phyloP scores from a whole-genome alignment of 2,797 vertebrate genomes.

The Epinephelus coioides region DNA sequence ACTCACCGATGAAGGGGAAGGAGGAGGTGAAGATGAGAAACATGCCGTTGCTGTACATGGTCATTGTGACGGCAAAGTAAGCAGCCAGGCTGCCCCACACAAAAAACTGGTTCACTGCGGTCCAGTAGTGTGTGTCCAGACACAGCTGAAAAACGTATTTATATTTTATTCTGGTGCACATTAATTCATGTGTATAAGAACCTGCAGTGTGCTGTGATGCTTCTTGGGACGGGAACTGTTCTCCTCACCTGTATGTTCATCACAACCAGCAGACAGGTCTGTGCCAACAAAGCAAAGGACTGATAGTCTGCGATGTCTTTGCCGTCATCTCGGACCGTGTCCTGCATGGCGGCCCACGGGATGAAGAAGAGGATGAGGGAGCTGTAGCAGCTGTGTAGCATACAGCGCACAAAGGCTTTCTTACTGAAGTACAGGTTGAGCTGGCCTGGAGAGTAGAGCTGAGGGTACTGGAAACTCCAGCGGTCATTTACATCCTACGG shows the following conservation, averaged over 20 bases:
- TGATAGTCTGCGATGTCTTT: conserved; percentile 94
- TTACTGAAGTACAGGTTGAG: conserved; percentile 93
- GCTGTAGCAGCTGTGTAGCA: conserved; percentile 93
- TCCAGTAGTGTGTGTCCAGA: conserved; percentile 94
- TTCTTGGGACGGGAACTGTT: background rate
- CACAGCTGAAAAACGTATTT: conserved; percentile 84
- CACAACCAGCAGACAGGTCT: conserved; percentile 91
- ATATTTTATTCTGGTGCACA: background rate
- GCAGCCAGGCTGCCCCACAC: conserved; percentile 94
- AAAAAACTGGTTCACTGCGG: conserved; percentile 93
- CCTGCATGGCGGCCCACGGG: conserved; percentile 89
- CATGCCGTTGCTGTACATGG: conserved; percentile 95
- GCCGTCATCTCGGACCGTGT: conserved; percentile 91
- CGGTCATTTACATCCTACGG: conserved; percentile 94
- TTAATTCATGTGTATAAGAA: too few relatives aligned
- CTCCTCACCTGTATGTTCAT: conserved; percentile 90
- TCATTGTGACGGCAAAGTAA: conserved; percentile 93
- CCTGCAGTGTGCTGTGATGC: background rate
- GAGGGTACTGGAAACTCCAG: conserved; percentile 93
- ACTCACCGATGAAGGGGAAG: conserved; percentile 95
- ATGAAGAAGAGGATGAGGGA: conserved; percentile 96
- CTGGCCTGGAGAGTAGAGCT: conserved; percentile 94
- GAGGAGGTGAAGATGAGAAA: conserved; percentile 90
- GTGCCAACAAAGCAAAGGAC: conserved; percentile 92
- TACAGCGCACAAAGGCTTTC: conserved; percentile 87